Evolutionary conservation across 2,888 invertebrate species (phyloP), one percentile per base, ranked within the genome.

Genomic region (Willowsia nigromaculata): DNA sequence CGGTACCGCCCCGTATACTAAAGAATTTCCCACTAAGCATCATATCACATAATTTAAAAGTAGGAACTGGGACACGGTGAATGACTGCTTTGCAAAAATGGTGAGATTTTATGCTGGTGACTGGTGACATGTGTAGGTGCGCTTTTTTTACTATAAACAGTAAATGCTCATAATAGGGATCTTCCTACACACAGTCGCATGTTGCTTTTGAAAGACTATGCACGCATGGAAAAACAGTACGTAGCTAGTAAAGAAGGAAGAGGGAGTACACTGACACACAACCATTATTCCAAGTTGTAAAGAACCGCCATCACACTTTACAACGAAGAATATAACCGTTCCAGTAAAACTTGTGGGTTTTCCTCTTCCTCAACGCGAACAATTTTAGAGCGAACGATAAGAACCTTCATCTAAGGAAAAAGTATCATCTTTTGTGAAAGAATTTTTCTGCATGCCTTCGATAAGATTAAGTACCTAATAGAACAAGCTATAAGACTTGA

Each of bases 221-320:
- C n/a, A n/a, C n/a, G n/a, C n/a, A n/a, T n/a, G n/a, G n/a, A n/a
- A n/a, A n/a, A n/a, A n/a, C n/a, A n/a, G 27, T 27, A 18, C 3
- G 11, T 59, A 33, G 30, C n/a, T 6, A 27, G 59, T 59, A n/a
- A n/a, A 7, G 33, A 65, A 65, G 33, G 33, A 30, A 33, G 11
- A 65, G n/a, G 65, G 13, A 65, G n/a, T n/a, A n/a, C n/a, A n/a
- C n/a, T n/a, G n/a, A n/a, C n/a, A n/a, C 27, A 33, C 30, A n/a
- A n/a, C 65, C 33, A 33, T 59, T 18, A 37, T n/a, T 33, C 22
- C 37, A 25, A n/a, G 37, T 68, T 68, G 33, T 68, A 68, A 68
- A 68, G 68, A 13, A 65, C 33, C 18, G 65, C 37, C 65, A 68
- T 68, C 68, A 68, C 40, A 37, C 68, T 37, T 68, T 68, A 68